Evolutionary conservation across 2,797 vertebrate genomes (phyloP).

Genomic region (Megaceryle alcyon): DNA sequence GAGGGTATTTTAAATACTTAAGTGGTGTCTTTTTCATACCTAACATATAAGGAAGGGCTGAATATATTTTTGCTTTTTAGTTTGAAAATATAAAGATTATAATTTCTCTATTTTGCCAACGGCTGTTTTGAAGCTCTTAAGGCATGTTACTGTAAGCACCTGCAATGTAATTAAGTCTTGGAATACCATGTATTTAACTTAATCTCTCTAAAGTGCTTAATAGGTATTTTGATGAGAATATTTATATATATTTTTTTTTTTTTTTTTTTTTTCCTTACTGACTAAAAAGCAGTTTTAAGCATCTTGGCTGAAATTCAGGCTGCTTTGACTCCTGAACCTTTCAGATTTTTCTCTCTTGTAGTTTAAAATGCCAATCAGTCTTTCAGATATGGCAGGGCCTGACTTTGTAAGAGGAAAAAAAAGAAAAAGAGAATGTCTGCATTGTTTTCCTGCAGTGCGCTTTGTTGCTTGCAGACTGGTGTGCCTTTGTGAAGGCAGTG

Average conservation of each 20-base stretch:
- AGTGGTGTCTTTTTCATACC: neutral
- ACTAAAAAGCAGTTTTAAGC: neutral
- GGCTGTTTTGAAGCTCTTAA: slow-evolving; percentile 17
- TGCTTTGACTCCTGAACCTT: neutral
- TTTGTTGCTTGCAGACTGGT: slow-evolving; percentile 88
- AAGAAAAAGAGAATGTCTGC: neutral
- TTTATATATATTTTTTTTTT: neutral
- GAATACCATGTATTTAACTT: slow-evolving; percentile 8
- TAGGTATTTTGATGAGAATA: neutral
- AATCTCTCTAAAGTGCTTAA: neutral
- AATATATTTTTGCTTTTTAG: slow-evolving; percentile 15
- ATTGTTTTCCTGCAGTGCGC: slow-evolving; percentile 81
- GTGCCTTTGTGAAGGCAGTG: slow-evolving; percentile 76
- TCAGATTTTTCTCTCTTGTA: neutral
- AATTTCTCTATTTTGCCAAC: slow-evolving; percentile 21
- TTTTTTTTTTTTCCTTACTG: neutral
- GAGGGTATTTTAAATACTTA: slow-evolving; percentile 11
- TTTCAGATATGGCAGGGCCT: neutral
- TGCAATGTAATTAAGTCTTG: slow-evolving; percentile 50
- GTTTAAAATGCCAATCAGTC: neutral
- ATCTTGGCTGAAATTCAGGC: neutral
- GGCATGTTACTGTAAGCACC: slow-evolving; percentile 5
- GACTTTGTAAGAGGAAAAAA: neutral
- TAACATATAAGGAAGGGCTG: neutral
- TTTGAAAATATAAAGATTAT: slow-evolving; percentile 36